Conservation (phyloP, 2,888 invertebrate genomes). For the Plebejus melissa region DNA sequence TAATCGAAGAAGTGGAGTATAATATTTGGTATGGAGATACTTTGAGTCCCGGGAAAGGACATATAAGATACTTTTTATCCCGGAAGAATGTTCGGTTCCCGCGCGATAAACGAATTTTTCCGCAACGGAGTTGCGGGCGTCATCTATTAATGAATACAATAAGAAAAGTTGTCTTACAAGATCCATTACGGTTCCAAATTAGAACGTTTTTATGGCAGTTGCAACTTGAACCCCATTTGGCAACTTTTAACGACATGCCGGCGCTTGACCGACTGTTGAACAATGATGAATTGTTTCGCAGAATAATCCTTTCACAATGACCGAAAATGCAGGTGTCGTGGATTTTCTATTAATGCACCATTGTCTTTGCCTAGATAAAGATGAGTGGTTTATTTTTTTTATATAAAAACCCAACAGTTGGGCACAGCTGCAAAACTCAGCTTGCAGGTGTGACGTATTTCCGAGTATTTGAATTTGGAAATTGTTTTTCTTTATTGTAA, state of each 20-base stretch:
- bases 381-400: neutral
- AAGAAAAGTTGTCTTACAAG: constrained; percentile 14
- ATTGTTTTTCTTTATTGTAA: neutral
- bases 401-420: neutral
- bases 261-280: constrained; percentile 16
- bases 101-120: too few species aligned
- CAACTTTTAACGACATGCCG: constrained; percentile 7
- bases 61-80: too few species aligned
- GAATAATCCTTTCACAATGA: constrained; percentile 17
- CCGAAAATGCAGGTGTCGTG: constrained; percentile 18
- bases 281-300: constrained; percentile 14
- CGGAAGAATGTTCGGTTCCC: too few species aligned
- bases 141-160: neutral
- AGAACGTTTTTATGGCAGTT: neutral
- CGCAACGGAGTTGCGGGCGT: too few species aligned
- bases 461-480: neutral
- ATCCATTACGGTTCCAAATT: neutral
- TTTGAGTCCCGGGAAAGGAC: too few species aligned
- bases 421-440: neutral
- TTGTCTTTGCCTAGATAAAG: constrained; percentile 7
- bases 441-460: constrained; percentile 9
- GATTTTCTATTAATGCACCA: constrained; percentile 18
- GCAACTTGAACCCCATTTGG: neutral
- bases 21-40: too few species aligned
- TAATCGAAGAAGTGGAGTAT: neutral